These are phyloP conservation scores for Dreissena polymorpha DNA, from an alignment of 1,140 invertebrate genomes.

Conservation along the genomic window DNA sequence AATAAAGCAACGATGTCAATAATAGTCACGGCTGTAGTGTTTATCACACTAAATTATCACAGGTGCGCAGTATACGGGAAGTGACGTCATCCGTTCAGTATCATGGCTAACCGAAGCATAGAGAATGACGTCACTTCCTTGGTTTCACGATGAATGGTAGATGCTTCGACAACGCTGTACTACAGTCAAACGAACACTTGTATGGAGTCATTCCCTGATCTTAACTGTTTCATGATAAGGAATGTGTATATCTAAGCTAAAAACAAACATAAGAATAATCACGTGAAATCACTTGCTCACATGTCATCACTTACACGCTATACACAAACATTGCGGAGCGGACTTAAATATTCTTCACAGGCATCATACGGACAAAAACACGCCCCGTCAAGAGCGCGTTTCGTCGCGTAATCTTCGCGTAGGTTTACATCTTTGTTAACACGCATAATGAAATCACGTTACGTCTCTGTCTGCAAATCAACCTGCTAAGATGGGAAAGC, in stretches of 20 bases:
- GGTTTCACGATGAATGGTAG: constrained; percentile 53
- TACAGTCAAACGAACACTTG: too few species aligned
- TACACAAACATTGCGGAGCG: too few species aligned
- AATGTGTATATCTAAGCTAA: constrained; percentile 21
- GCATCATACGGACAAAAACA: neutral
- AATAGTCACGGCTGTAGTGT: neutral
- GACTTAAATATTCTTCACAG: neutral
- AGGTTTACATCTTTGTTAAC: neutral
- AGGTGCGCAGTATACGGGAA: constrained; percentile 48
- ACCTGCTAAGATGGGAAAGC: constrained; percentile 6
- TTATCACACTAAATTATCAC: constrained; percentile 55
- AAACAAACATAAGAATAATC: neutral
- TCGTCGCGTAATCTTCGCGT: too few species aligned
- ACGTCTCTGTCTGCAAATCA: too few species aligned
- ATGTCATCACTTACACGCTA: too few species aligned
- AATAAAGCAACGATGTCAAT: too few species aligned
- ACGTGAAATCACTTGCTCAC: too few species aligned
- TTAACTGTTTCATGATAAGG: constrained; percentile 46
- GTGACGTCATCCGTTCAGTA: constrained; percentile 57
- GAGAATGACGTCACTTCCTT: constrained; percentile 53
- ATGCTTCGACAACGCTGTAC: constrained; percentile 13
- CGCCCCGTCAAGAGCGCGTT: neutral
- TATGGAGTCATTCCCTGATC: constrained; percentile 55
- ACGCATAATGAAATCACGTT: too few species aligned
- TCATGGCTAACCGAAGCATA: constrained; percentile 57